A percentile compares a stretch with the other conserved stretches of the same genome.
These are phyloP conservation scores for Sorex maritimensis DNA, from an alignment of 2,797 vertebrate species.

Conservation along the genomic window DNA sequence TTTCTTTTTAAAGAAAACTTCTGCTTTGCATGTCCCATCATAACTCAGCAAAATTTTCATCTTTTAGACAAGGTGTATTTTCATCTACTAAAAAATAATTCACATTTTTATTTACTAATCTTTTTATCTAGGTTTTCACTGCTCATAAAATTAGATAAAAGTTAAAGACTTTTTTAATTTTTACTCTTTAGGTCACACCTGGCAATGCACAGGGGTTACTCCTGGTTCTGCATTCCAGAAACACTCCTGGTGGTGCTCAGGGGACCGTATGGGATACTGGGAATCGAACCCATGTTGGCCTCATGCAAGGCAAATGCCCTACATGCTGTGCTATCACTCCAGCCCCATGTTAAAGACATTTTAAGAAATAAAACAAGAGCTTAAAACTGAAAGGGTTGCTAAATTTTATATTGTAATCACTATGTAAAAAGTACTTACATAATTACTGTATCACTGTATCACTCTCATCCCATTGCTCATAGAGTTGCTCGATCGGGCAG, in stretches of 20 bases:
- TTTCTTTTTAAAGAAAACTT: background rate
- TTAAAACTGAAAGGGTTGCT: slow-evolving; percentile 11
- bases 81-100: background rate
- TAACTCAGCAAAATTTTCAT: slow-evolving; percentile 1
- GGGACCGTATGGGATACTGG: too few relatives aligned
- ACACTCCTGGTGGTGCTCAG: too few relatives aligned
- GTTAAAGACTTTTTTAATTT: background rate
- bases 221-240: too few relatives aligned
- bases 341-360: too few relatives aligned
- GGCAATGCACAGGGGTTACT: too few relatives aligned
- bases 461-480: too few relatives aligned
- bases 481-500: too few relatives aligned
- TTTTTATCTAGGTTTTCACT: background rate
- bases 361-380: background rate
- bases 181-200: too few relatives aligned
- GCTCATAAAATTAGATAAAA: background rate
- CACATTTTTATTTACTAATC: too few relatives aligned
- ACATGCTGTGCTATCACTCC: too few relatives aligned
- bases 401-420: background rate
- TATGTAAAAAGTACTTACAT: background rate
- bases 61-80: background rate
- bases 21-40: background rate
- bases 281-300: too few relatives aligned
- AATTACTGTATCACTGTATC: background rate
- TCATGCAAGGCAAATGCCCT: too few relatives aligned